Base-by-base conservation (phyloP, 2,888 invertebrate genomes). In the Phoenoteleia sp. region DNA sequence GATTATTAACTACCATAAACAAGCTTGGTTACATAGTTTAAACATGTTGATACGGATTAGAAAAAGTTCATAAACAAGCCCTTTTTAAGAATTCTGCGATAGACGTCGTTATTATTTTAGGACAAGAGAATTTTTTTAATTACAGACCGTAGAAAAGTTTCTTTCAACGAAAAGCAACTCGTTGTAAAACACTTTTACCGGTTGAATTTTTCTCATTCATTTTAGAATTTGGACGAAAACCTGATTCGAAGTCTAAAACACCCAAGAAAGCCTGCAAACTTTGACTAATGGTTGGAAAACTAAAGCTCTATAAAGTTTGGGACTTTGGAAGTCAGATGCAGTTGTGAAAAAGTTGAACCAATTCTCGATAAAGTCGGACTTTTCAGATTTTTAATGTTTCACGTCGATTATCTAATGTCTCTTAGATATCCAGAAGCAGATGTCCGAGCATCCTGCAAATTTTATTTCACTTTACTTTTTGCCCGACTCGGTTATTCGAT, bases 311-410 rank as follows among this genome's bases (percentile, higher is more conserved):
- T 13, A 64, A 64, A 67, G 25, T 67, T 67, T 11, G 17, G 39
- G 15, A 67, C 36, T 54, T 67, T 54, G 19, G 36, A 67, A 67
- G 67, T 67, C 54, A 54, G 67, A 67, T 27, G 67, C 6, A 36
- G 39, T 39, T 11, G 25, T 7, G 33, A 54, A 39, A 54, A 67
- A 54, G 52, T 52, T 54, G 11, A 9, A 23, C 5, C 36, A 25
- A 39, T 67, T 64, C 45, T 5, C 19, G 25, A 60, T 15, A 60
- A 42, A 39, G 23, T 25, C 29, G 0, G 47, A 29, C 45, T 7
- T 27, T 42, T 42, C 23, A 42, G 4, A 42, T 62, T 64, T 64
- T 19, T 39, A 27, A 39, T 42, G 25, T 67, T 54, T 54, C 33
- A 25, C 25, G 54, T 39, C 67, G 36, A 67, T 67, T 67, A 54